Percentiles rank a stretch among this genome's conserved stretches.
phyloP scores from a whole-genome alignment of 2,888 invertebrate species.

The Tachina fera region DNA sequence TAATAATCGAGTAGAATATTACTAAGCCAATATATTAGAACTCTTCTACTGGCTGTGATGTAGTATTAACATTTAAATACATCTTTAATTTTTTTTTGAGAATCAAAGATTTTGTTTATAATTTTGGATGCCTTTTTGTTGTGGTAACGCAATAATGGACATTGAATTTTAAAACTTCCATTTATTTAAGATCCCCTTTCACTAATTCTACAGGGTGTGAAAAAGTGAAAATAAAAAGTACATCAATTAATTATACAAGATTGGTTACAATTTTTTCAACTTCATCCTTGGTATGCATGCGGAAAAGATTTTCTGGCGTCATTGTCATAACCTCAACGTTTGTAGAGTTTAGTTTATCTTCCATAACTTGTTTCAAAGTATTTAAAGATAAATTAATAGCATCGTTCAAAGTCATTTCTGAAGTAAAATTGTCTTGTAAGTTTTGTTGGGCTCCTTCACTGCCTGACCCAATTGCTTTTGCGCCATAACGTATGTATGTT shows the following conservation, averaged over 20 bases:
- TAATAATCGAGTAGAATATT: too few species aligned
- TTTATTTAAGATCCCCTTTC: slow-evolving; percentile 38
- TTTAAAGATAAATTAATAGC: slow-evolving; percentile 95
- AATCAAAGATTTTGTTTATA: too few species aligned
- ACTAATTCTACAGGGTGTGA: slow-evolving; percentile 27
- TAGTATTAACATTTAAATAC: too few species aligned
- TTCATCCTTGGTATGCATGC: slow-evolving; percentile 95
- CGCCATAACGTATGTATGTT: slow-evolving; percentile 98
- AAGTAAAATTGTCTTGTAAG: slow-evolving; percentile 88
- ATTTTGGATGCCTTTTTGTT: too few species aligned
- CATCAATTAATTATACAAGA: slow-evolving; percentile 85
- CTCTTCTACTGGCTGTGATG: too few species aligned
- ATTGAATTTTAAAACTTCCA: slow-evolving; percentile 4
- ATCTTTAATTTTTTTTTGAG: too few species aligned
- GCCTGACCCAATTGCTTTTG: slow-evolving; percentile 99
- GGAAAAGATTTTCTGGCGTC: slow-evolving; percentile 91
- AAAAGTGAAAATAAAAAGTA: background rate
- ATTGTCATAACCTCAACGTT: slow-evolving; percentile 99
- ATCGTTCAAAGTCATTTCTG: slow-evolving; percentile 96
- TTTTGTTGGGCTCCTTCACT: slow-evolving; percentile 99
- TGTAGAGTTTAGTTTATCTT: slow-evolving; percentile 97
- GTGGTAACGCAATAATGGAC: too few species aligned
- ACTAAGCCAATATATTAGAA: too few species aligned
- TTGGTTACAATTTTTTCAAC: slow-evolving; percentile 94
- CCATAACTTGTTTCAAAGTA: slow-evolving; percentile 99